These are phyloP conservation scores for Bucco capensis DNA, from an alignment of 2,113 vertebrate genomes.

Conservation along the genomic window DNA sequence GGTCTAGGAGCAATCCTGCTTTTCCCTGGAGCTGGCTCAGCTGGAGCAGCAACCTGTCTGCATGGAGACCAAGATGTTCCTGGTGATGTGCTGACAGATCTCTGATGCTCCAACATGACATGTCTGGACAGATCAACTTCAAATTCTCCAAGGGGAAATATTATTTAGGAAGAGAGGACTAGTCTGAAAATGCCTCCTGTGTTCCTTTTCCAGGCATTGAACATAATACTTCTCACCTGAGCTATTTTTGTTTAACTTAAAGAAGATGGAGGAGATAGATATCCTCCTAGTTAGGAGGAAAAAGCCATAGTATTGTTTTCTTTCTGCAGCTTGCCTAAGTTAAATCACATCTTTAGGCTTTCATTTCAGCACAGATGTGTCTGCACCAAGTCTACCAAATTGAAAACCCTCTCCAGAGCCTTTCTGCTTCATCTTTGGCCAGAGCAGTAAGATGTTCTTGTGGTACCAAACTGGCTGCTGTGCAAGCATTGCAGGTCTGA, in stretches of 20 bases:
- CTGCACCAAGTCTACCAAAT: background rate
- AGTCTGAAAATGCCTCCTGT: background rate
- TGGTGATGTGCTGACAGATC: background rate
- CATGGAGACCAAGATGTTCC: background rate
- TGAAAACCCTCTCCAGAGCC: background rate
- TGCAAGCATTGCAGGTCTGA: background rate
- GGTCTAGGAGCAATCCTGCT: background rate
- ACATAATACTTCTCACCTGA: background rate
- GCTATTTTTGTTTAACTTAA: background rate
- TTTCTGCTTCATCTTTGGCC: background rate
- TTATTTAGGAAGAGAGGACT: background rate
- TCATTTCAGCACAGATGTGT: background rate
- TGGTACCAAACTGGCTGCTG: background rate
- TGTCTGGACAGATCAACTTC: background rate
- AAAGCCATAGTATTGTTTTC: fast-evolving
- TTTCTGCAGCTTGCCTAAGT: background rate
- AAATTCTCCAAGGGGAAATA: background rate
- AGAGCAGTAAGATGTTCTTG: background rate
- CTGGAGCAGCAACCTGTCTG: background rate
- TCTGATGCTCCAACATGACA: too few species aligned
- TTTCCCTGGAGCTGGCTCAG: background rate
- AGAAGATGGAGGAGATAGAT: background rate
- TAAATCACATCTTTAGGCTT: background rate
- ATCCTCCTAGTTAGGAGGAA: background rate
- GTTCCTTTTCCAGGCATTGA: background rate